A percentile compares a stretch with the other conserved stretches of the same genome.
These are phyloP conservation scores for Oscheius sp. DNA, from an alignment of 2,888 invertebrate genomes.

Conservation along the genomic window DNA sequence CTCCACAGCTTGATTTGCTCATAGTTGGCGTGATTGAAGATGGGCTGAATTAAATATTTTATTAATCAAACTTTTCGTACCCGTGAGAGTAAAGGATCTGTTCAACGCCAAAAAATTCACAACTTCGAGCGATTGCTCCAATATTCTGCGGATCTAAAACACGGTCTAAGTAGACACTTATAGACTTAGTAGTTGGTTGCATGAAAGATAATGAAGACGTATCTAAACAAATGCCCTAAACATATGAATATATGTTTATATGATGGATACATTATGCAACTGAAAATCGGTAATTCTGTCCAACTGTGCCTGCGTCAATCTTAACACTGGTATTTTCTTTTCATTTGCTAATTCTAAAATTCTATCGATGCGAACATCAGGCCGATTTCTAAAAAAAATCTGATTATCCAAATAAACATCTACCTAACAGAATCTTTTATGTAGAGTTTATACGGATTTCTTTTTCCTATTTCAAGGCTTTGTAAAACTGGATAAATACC, in stretches of 20 bases:
- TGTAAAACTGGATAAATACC: constrained; percentile 49
- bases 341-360: constrained; percentile 33
- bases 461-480: constrained; percentile 36
- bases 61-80: constrained; percentile 8
- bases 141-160: constrained; percentile 54
- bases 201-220: constrained; percentile 33
- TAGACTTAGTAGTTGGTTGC: neutral
- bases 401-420: neutral
- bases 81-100: constrained; percentile 43
- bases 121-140: constrained; percentile 50
- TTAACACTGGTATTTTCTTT: constrained; percentile 18
- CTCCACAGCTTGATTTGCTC: constrained; percentile 52
- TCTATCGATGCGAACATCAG: constrained; percentile 32
- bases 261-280: constrained; percentile 44
- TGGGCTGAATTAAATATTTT: constrained; percentile 35
- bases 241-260: neutral
- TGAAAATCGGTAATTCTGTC: constrained; percentile 49
- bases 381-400: constrained; percentile 35
- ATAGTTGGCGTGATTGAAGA: constrained; percentile 46
- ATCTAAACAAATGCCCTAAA: constrained; percentile 48
- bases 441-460: constrained; percentile 36
- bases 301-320: constrained; percentile 38
- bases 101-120: constrained; percentile 47
- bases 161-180: constrained; percentile 41
- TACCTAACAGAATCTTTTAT: constrained; percentile 37